Evolutionary conservation across 2,888 invertebrate genomes (phyloP), one percentile per base, ranked within the genome.

Genomic region (Gandaritis pyraliata): DNA sequence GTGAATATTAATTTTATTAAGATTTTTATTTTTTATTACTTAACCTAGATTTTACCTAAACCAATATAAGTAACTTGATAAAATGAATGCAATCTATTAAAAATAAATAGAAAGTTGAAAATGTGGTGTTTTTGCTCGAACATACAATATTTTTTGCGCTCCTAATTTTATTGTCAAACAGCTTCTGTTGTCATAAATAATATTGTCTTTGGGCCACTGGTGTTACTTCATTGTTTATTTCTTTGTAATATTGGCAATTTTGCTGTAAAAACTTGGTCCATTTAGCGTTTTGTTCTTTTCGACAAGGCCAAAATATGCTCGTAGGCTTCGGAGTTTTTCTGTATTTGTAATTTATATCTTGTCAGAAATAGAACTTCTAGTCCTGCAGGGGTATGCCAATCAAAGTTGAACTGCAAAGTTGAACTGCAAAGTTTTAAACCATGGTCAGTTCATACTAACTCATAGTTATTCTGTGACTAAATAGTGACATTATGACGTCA

Each of bases 101-200:
- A 70, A 67, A 67, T 63, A 51, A 68, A 63, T 67, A 68, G 69
- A 69, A 69, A 71, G 69, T 64, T 58, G 39, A 12, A 64, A 67
- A 48, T 57, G 64, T 68, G 56, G 29, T 58, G 48, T 62, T 75
- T 75, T 74, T 72, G 70, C 65, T 63, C 69, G 72, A 0, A 3
- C 12, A 39, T 66, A 55, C 65, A 64, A 61, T 66, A 71, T 73
- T 80, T 83, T 86, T 84, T 81, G 76, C 76, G 71, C 56, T 69
- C 59, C 61, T 75, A 74, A 81, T 77, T 76, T 75, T 77, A 77
- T 82, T 81, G 80, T 78, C 72, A 77, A 80, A 80, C 73, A 76
- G 87, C 86, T 86, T 78, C 88, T 83, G 85, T 85, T 80, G 83
- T 82, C 84, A 75, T 88, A 89, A 88, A 89, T 81, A 82, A 81